phyloP scores from a whole-genome alignment of 2,797 vertebrate genomes.

The Lacerta agilis region DNA sequence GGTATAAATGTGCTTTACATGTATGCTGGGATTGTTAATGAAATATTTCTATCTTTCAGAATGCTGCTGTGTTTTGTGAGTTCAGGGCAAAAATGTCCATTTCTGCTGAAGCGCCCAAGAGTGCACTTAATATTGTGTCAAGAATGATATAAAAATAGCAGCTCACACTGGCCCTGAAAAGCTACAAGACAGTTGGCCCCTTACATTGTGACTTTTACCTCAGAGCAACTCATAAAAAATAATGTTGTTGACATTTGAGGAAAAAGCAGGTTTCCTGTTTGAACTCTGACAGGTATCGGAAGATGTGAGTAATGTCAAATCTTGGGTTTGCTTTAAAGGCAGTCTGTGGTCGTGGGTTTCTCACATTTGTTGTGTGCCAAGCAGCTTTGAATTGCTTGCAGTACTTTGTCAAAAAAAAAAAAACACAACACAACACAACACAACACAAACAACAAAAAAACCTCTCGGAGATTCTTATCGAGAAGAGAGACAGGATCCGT shows the following conservation, averaged over 20 bases:
- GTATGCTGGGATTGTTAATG: neutral
- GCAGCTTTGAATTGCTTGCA: slow-evolving; percentile 81
- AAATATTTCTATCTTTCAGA: slow-evolving; percentile 42
- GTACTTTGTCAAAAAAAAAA: slow-evolving; percentile 66
- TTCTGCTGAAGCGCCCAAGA: slow-evolving; percentile 71
- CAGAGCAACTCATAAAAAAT: slow-evolving; percentile 60
- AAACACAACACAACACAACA: slow-evolving; percentile 21
- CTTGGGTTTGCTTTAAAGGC: slow-evolving; percentile 77
- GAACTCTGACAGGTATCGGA: slow-evolving; percentile 88
- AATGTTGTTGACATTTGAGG: slow-evolving; percentile 85
- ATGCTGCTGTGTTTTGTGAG: slow-evolving; percentile 24
- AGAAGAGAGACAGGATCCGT: slow-evolving; percentile 60
- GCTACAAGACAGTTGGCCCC: slow-evolving; percentile 57
- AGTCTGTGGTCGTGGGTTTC: slow-evolving; percentile 86
- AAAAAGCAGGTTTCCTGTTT: slow-evolving; percentile 91
- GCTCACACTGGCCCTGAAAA: slow-evolving; percentile 67
- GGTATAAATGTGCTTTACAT: no score
- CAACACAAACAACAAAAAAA: slow-evolving; percentile 53
- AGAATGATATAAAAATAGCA: slow-evolving; percentile 67
- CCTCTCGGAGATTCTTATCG: slow-evolving; percentile 75
- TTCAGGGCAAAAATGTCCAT: slow-evolving; percentile 59
- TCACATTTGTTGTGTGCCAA: slow-evolving; percentile 76
- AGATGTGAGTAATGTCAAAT: slow-evolving; percentile 92
- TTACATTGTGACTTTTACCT: slow-evolving; percentile 37
- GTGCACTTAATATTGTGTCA: slow-evolving; percentile 62